Evolutionary conservation across 2,797 vertebrate species (phyloP).

Genomic region (Hydrolagus colliei): DNA sequence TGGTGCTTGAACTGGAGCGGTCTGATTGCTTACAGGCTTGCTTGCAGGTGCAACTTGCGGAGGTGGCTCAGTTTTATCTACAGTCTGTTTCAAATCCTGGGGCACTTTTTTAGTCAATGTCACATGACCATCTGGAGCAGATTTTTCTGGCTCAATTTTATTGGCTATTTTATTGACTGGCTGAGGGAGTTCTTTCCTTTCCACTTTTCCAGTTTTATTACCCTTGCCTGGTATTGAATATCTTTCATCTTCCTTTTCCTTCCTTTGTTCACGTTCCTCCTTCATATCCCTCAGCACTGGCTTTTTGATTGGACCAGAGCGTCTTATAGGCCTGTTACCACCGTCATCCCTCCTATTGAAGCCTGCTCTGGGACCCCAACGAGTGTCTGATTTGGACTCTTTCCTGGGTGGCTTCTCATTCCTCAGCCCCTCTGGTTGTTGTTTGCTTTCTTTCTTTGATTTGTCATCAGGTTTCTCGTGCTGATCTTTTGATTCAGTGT

Average conservation of each 20-base stretch:
- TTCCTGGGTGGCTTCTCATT: slow-evolving; percentile 47
- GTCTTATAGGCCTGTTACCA: slow-evolving; percentile 76
- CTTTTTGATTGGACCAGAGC: slow-evolving; percentile 95
- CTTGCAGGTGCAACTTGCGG: slow-evolving; percentile 40
- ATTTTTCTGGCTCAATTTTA: slow-evolving; percentile 58
- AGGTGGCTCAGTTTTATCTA: slow-evolving; percentile 40
- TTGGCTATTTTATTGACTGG: slow-evolving; percentile 32
- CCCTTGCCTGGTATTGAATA: slow-evolving; percentile 46
- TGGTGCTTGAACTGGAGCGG: fast-evolving
- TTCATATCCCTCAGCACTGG: slow-evolving; percentile 96
- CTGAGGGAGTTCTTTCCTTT: slow-evolving; percentile 59
- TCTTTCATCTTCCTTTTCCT: slow-evolving; percentile 79
- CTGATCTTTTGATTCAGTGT: slow-evolving; percentile 66
- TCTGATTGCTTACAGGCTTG: slow-evolving; percentile 43
- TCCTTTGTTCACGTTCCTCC: slow-evolving; percentile 87
- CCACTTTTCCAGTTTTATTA: slow-evolving; percentile 56
- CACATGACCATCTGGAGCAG: slow-evolving; percentile 30
- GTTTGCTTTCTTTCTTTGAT: slow-evolving; percentile 70
- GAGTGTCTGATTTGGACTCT: slow-evolving; percentile 81
- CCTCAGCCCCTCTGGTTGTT: slow-evolving; percentile 55
- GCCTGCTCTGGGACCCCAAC: slow-evolving; percentile 82
- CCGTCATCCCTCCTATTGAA: slow-evolving; percentile 77
- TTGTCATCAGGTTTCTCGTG: slow-evolving; percentile 73
- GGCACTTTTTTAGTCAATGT: slow-evolving; percentile 44
- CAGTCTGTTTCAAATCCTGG: slow-evolving; percentile 42